A percentile compares a stretch with the other conserved stretches of the same genome.
Conservation (phyloP, 2,888 invertebrate species). For the Nephrocerus scutellatus region DNA sequence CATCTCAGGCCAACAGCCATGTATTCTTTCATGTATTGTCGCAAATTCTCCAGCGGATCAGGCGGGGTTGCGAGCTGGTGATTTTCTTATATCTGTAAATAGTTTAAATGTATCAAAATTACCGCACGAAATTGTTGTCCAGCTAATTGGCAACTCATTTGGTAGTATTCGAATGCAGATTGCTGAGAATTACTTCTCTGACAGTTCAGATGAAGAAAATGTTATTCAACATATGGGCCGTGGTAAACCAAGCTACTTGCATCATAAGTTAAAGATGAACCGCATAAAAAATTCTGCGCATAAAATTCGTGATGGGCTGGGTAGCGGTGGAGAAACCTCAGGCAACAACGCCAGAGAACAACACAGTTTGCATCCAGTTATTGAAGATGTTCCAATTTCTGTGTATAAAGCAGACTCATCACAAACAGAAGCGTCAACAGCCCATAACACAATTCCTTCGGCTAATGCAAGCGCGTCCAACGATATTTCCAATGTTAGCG, state of each 20-base stretch:
- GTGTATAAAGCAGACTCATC: slow-evolving; percentile 2
- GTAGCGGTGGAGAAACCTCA: neutral
- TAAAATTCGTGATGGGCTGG: slow-evolving; percentile 36
- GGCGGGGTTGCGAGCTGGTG: slow-evolving; percentile 85
- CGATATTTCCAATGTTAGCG: slow-evolving; percentile 47
- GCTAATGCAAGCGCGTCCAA: slow-evolving; percentile 35
- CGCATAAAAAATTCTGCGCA: slow-evolving; percentile 56
- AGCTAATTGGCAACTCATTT: slow-evolving; percentile 78
- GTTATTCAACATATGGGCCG: slow-evolving; percentile 35
- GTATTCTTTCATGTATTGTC: slow-evolving; percentile 89
- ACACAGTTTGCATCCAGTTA: slow-evolving; percentile 33
- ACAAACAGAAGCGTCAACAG: slow-evolving; percentile 13
- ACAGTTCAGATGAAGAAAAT: slow-evolving; percentile 74
- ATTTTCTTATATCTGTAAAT: slow-evolving; percentile 87
- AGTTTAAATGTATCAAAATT: slow-evolving; percentile 85
- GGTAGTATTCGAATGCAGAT: slow-evolving; percentile 79
- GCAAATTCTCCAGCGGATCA: slow-evolving; percentile 82
- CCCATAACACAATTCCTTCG: slow-evolving; percentile 31
- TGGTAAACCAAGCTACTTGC: slow-evolving; percentile 46
- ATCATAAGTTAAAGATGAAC: slow-evolving; percentile 52
- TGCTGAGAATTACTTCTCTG: slow-evolving; percentile 78
- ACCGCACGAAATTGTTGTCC: slow-evolving; percentile 88
- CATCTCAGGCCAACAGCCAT: slow-evolving; percentile 93
- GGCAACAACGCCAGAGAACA: slow-evolving; percentile 13
- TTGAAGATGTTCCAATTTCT: slow-evolving; percentile 37